Percentiles rank a stretch among this genome's conserved stretches.
Evolutionary conservation across 2,113 vertebrate species (phyloP).

Genomic region (Leucopsar rothschildi): DNA sequence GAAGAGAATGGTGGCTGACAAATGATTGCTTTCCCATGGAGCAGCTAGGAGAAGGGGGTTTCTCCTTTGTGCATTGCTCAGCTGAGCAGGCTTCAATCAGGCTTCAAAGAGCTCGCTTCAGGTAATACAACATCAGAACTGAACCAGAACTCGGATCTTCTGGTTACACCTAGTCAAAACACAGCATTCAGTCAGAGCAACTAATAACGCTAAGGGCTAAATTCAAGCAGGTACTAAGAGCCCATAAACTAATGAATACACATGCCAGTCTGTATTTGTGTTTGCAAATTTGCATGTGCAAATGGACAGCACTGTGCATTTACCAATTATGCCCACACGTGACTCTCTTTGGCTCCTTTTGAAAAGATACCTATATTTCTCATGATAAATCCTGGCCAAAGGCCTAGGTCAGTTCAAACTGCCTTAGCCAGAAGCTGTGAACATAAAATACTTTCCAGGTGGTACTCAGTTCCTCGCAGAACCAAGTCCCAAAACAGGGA

Average conservation of each 20-base stretch:
- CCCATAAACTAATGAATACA: background rate
- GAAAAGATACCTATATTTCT: constrained; percentile 30
- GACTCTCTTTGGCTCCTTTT: background rate
- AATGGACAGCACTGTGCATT: background rate
- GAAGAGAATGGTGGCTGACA: background rate
- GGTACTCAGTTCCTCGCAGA: background rate
- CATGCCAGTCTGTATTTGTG: background rate
- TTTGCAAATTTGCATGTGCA: constrained; percentile 26
- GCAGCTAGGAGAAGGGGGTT: background rate
- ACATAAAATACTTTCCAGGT: constrained; percentile 39
- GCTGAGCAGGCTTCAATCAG: background rate
- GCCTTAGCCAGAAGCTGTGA: background rate
- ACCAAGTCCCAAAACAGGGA: constrained; percentile 2
- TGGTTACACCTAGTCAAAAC: background rate
- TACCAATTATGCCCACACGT: background rate
- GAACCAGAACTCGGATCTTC: background rate
- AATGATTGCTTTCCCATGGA: background rate
- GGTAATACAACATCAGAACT: background rate
- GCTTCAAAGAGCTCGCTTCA: rapidly evolving
- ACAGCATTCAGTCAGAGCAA: background rate
- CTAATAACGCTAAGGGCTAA: background rate
- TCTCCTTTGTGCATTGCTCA: background rate
- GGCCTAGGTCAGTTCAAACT: background rate
- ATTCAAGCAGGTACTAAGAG: background rate
- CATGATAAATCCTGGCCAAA: constrained; percentile 33